These are phyloP conservation scores for Solen grandis DNA, from an alignment of 1,140 invertebrate genomes.

Conservation along the genomic window DNA sequence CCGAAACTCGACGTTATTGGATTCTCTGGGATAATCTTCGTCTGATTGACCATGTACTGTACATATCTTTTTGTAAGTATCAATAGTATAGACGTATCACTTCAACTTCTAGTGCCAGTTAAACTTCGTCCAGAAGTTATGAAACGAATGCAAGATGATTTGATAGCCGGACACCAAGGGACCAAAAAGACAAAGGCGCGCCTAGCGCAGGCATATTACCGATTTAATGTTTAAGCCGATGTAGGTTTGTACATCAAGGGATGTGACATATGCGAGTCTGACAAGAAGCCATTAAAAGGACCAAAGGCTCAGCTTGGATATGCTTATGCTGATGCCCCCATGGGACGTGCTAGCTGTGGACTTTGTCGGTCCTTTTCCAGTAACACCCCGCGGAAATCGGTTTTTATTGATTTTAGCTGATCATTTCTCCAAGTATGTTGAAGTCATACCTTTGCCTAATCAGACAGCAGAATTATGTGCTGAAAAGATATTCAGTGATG, in stretches of 20 bases:
- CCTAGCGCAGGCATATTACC: constrained; percentile 1
- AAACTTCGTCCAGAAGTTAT: background rate
- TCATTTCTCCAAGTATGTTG: constrained; percentile 64
- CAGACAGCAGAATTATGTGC: constrained; percentile 67
- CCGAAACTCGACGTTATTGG: background rate
- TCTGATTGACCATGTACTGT: background rate
- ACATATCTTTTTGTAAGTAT: background rate
- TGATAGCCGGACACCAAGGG: constrained; percentile 6
- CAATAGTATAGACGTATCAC: background rate
- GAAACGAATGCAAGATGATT: background rate
- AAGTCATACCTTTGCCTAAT: constrained; percentile 60
- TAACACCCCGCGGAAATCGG: constrained; percentile 39
- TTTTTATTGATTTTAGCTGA: constrained; percentile 68
- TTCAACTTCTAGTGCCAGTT: background rate
- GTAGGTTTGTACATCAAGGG: background rate
- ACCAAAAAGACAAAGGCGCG: background rate
- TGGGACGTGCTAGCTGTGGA: constrained; percentile 39
- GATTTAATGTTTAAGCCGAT: constrained; percentile 2
- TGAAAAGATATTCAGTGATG: constrained; percentile 69
- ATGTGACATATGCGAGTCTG: constrained; percentile 13
- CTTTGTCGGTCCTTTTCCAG: constrained; percentile 21
- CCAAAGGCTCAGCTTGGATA: background rate
- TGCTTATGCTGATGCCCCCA: background rate
- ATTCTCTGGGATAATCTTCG: background rate
- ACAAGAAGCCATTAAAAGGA: background rate